Base-by-base conservation (phyloP, 2,797 vertebrate species). In the Rhadinocentrus ornatus region DNA sequence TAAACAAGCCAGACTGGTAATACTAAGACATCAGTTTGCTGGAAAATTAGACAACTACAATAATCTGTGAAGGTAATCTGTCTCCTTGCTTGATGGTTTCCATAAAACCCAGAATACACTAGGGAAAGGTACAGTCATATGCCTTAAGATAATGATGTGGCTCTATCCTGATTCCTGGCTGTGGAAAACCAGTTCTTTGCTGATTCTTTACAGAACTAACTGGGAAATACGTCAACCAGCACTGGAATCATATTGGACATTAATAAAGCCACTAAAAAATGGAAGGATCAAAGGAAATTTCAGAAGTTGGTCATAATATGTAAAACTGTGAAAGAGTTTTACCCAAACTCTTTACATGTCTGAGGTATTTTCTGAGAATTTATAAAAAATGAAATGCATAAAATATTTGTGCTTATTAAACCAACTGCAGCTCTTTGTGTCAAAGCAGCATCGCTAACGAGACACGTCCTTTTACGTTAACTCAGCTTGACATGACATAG, bases 321-420 rank as follows among this genome's bases (percentile, higher is more conserved):
- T 73, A 59, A 67, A 78, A 72, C 70, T 73, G 74, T 60, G 66
- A 37, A 54, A 76, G 62, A 80, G 69, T 63, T 78, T 77, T 39
- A 74, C 18, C 61, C 56, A 69, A 80, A 76, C 79, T 27, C 24
- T 16, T 53, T 44, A 6, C 15, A 46, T 8, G 6, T n/a, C 4
- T 20, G 6, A 20, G 16, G 18, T 46, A n/a, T 46, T 46, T 8
- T 6, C 18, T 46, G 41, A n/a, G 6, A 20, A 46, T 9, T 6
- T n/a, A 46, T 46, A 18, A 20, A 46, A n/a, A n/a, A n/a, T n/a
- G n/a, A n/a, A n/a, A n/a, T 37, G 0, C 29, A 15, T 39, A 29
- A 16, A 54, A 4, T 11, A 16, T 13, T 16, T 71, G 24, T 37
- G 48, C 22, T 26, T 13, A 16, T 32, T 61, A 63, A 69, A 29